A percentile compares a stretch with the other conserved stretches of the same genome.
Conservation (phyloP, 2,113 vertebrate genomes). For the Lepus europaeus region DNA sequence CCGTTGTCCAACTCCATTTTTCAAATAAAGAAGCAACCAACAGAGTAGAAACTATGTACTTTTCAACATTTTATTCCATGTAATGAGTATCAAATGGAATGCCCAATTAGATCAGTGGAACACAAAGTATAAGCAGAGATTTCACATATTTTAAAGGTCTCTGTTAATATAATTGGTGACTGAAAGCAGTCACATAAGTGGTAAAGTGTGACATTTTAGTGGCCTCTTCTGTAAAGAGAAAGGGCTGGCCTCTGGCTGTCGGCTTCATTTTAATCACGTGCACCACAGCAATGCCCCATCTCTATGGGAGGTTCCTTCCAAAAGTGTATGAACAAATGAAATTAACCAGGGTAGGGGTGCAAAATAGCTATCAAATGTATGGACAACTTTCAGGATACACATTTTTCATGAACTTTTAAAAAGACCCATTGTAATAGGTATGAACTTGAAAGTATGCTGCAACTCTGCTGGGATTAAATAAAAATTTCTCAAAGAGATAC, state of each 20-base stretch:
- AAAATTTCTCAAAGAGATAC: background rate
- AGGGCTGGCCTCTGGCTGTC: background rate
- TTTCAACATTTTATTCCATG: background rate
- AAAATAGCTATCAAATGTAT: no score
- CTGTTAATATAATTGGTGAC: background rate
- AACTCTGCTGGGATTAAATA: background rate
- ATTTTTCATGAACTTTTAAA: no score
- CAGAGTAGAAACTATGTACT: background rate
- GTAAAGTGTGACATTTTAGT: background rate
- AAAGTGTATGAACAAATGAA: no score
- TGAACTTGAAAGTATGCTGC: background rate
- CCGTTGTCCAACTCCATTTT: background rate
- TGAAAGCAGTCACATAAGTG: background rate
- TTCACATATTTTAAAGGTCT: background rate
- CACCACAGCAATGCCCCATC: background rate
- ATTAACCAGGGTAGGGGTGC: no score
- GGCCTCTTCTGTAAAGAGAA: background rate
- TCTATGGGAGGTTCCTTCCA: no score
- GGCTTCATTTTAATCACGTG: background rate
- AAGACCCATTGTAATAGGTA: background rate
- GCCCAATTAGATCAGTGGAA: background rate
- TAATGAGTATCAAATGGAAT: background rate
- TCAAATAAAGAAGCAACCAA: background rate
- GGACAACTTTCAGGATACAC: no score
- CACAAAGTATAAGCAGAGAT: background rate